These are phyloP conservation scores for Andrena bicolor DNA, from an alignment of 2,888 invertebrate genomes.

Conservation along the genomic window DNA sequence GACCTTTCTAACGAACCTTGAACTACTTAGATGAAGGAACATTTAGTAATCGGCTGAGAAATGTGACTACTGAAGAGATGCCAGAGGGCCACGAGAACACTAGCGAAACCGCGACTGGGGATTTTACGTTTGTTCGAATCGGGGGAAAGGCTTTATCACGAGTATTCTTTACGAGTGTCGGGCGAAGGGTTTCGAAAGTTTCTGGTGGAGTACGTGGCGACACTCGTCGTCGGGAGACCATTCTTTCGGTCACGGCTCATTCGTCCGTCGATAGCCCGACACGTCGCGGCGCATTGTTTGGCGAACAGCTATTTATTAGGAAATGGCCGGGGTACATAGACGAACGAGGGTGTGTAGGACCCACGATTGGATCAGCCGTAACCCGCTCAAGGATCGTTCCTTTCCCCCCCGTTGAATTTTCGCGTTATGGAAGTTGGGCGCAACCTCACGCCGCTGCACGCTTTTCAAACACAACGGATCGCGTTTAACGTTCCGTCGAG, in stretches of 20 bases:
- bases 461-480: slow-evolving; percentile 61
- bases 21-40: no score
- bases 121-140: not conserved
- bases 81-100: not conserved
- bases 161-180: slow-evolving; percentile 15
- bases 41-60: not conserved
- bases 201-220: slow-evolving; percentile 15
- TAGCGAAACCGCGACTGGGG: not conserved
- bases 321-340: slow-evolving; percentile 55
- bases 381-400: slow-evolving; percentile 40
- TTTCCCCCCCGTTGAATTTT: slow-evolving; percentile 30
- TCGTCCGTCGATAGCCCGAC: slow-evolving; percentile 54
- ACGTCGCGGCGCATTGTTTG: slow-evolving; percentile 43
- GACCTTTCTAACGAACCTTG: no score
- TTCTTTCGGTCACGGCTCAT: slow-evolving; percentile 63
- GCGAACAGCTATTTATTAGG: slow-evolving; percentile 54
- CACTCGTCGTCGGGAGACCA: slow-evolving; percentile 31
- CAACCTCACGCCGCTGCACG: slow-evolving; percentile 28
- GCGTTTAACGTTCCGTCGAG: slow-evolving; percentile 65
- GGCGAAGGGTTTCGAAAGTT: slow-evolving; percentile 43
- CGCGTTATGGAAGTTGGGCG: slow-evolving; percentile 45
- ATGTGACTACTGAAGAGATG: not conserved
- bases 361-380: slow-evolving; percentile 41
- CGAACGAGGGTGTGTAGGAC: slow-evolving; percentile 38
- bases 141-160: slow-evolving; percentile 5